A percentile compares a stretch with the other conserved stretches of the same genome.
phyloP scores from a whole-genome alignment of 2,797 vertebrate species.

The Rhinoraja longicauda region DNA sequence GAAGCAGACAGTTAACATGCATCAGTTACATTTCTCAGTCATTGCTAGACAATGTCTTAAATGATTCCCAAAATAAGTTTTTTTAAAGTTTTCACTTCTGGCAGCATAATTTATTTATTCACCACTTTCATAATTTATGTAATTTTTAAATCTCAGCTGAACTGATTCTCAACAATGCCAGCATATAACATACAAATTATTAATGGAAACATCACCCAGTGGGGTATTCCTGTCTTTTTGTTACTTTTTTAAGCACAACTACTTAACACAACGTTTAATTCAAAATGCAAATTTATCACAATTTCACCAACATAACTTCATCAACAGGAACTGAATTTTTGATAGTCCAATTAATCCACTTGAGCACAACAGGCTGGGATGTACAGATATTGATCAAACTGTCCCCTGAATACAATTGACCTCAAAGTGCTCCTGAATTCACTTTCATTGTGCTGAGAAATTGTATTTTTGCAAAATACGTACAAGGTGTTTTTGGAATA shows the following conservation, averaged over 20 bases:
- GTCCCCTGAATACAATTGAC: neutral
- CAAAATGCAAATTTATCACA: neutral
- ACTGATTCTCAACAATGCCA: neutral
- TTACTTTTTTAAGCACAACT: neutral
- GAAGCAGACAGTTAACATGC: too few species aligned
- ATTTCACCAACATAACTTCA: neutral
- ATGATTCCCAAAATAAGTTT: neutral
- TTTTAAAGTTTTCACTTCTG: neutral
- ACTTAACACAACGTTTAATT: neutral
- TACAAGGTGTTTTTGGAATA: neutral
- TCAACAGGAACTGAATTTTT: neutral
- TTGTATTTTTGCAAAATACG: neutral
- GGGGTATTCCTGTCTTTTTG: neutral
- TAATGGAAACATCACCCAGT: neutral
- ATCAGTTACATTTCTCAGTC: too few species aligned
- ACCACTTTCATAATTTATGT: neutral
- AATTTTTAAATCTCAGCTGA: neutral
- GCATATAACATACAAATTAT: neutral
- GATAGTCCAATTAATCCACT: neutral
- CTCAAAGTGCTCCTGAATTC: neutral
- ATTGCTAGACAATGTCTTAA: too few species aligned
- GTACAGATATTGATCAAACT: neutral
- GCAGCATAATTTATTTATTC: neutral
- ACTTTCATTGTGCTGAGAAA: neutral
- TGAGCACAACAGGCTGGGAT: neutral